A percentile compares a stretch with the other conserved stretches of the same genome.
Conservation (phyloP, 1,140 invertebrate genomes). For the Vanessa atalanta region DNA sequence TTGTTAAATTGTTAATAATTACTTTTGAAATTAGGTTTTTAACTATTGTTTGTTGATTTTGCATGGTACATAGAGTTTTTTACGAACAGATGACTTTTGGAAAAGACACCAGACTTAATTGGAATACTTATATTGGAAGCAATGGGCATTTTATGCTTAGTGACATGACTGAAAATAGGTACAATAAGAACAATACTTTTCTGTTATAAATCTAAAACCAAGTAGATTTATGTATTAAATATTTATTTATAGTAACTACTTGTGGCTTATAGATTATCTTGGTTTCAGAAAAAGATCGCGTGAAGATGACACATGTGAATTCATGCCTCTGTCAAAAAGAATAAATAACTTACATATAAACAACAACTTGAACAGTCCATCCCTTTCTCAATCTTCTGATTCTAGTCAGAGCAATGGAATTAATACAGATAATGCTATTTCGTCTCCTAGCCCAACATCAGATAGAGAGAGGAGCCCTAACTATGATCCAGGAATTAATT, state of each 20-base stretch:
- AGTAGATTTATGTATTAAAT: conserved; percentile 1
- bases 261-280: conserved; percentile 20
- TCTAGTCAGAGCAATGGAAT: conserved; percentile 66
- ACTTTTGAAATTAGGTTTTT: conserved; percentile 21
- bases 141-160: conserved; percentile 63
- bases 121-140: conserved; percentile 56
- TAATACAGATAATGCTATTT: conserved; percentile 56
- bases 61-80: conserved; percentile 23
- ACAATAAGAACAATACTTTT: conserved; percentile 18
- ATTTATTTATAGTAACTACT: background rate
- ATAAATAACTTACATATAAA: conserved; percentile 91
- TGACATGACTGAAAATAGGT: conserved; percentile 78
- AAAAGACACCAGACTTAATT: conserved; percentile 45
- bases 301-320: conserved; percentile 87
- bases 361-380: conserved; percentile 62
- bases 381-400: conserved; percentile 54
- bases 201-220: background rate
- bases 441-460: conserved; percentile 59
- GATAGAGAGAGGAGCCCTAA: conserved; percentile 66
- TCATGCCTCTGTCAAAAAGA: conserved; percentile 88
- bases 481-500: conserved; percentile 77
- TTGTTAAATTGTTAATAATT: background rate
- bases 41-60: conserved; percentile 27
- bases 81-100: conserved; percentile 66
- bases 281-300: conserved; percentile 84